A percentile compares a stretch with the other conserved stretches of the same genome.
Conservation (phyloP, 2,113 vertebrate genomes). For the Oryzias curvinotus region DNA sequence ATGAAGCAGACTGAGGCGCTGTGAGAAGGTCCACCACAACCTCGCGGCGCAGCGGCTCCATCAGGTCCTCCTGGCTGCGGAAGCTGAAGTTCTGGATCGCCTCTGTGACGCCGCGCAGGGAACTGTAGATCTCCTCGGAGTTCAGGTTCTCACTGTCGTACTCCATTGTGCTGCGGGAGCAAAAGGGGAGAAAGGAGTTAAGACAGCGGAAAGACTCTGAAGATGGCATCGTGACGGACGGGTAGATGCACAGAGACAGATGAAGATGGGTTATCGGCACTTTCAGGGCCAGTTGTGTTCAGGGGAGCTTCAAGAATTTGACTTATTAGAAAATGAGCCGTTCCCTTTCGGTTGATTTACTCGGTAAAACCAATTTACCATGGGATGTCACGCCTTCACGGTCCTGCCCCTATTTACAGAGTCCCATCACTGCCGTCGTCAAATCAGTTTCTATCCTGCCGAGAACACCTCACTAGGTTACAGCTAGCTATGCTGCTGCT, state of each 20-base stretch:
- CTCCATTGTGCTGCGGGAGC: constrained; percentile 83
- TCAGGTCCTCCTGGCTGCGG: constrained; percentile 95
- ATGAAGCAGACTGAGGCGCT: not conserved
- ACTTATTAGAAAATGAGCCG: too few species aligned
- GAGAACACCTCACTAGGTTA: too few species aligned
- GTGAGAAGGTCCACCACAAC: constrained; percentile 74
- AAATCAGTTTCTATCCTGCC: too few species aligned
- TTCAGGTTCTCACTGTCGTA: constrained; percentile 95
- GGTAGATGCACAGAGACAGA: not conserved
- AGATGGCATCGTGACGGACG: not conserved
- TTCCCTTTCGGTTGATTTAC: too few species aligned
- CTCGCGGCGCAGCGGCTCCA: constrained; percentile 85
- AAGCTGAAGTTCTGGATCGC: constrained; percentile 97
- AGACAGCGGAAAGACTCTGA: not conserved
- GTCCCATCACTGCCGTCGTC: too few species aligned
- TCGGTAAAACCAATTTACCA: too few species aligned
- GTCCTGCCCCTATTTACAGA: too few species aligned
- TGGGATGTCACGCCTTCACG: too few species aligned
- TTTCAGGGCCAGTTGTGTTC: too few species aligned
- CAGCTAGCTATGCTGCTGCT: too few species aligned
- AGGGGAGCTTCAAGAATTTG: too few species aligned
- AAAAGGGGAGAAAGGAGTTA: not conserved
- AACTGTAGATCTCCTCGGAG: constrained; percentile 97
- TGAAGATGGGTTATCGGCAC: constrained; percentile 7
- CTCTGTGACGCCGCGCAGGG: constrained; percentile 93